Evolutionary conservation across 2,113 vertebrate species (phyloP), one percentile per base, ranked within the genome.

Genomic region (Ranitomeya variabilis): DNA sequence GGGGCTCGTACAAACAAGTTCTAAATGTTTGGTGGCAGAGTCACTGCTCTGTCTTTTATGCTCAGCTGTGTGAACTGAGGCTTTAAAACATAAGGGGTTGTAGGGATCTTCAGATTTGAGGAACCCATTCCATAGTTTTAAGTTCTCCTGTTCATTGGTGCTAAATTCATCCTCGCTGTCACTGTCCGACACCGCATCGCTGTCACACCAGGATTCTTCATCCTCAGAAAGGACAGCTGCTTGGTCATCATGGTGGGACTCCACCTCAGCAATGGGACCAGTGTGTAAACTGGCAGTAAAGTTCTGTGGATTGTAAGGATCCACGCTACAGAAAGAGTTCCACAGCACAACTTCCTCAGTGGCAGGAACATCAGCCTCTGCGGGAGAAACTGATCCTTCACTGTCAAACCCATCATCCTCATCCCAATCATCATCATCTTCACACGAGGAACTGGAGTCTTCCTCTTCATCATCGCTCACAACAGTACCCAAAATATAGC

Each of bases 71-170:
- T 94, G 93, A 89, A 97, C 91, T 0, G 95, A 91, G 23, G 96
- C 97, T 92, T 95, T 97, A 90, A 99, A 99, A 87, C 97, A 97
- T 0, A 98, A 88, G 66, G 94, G 97, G 90, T 96, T 98, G 85
- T 98, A 99, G 0, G 98, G 98, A 90, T 99, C 98, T 0, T 95
- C 93, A 3, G 94, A 94, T 86, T 92, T 93, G 91, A 93, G 95
- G 91, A 99, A 98, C 0, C 96, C 96, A 91, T 95, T 96, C 96
- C 96, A 97, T 31, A 99, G 94, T 18, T 89, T 94, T 71, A 95
- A 90, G 86, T 89, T 97, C 62, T 97, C 97, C 0, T 92, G 94
- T 57, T 98, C 97, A 0, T 98, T 97, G 66, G 80, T 92, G 37
- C 97, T 95, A 0, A 95, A 93, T 26, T 93, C 94, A 93, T 94